Conservation (phyloP, 2,113 vertebrate species). For the Hippopotamus amphibius region DNA sequence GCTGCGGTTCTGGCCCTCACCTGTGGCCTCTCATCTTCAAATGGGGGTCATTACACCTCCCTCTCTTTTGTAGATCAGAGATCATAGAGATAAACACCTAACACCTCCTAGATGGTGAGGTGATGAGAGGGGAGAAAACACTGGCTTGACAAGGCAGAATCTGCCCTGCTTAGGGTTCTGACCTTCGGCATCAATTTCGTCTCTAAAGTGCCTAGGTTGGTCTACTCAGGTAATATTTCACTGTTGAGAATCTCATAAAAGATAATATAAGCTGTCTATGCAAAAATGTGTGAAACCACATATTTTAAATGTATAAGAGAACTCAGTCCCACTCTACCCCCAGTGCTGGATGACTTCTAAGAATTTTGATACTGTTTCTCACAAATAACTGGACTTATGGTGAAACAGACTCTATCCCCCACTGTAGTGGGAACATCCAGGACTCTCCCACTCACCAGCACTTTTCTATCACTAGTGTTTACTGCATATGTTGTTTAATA, state of each 20-base stretch:
- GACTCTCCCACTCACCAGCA: background rate
- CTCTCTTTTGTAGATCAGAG: background rate
- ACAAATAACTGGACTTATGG: background rate
- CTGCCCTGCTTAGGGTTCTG: background rate
- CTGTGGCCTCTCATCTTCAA: background rate
- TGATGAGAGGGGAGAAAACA: accelerated
- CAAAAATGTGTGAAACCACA: background rate
- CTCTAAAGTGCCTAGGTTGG: background rate
- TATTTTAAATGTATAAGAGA: background rate
- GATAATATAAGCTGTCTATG: background rate
- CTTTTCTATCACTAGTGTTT: background rate
- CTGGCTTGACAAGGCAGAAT: too few relatives aligned
- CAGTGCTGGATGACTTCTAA: background rate
- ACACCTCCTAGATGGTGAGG: background rate
- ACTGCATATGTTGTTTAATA: background rate
- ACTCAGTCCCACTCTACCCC: background rate
- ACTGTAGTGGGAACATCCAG: background rate
- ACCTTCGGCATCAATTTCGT: background rate
- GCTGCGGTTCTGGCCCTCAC: background rate
- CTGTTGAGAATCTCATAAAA: background rate
- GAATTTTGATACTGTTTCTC: background rate
- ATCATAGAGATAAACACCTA: background rate
- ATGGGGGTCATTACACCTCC: background rate
- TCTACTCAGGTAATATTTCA: conserved; percentile 28
- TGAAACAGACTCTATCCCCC: background rate